Evolutionary conservation across 1,140 invertebrate genomes (phyloP).

Genomic region (Lasaia peninsularis): DNA sequence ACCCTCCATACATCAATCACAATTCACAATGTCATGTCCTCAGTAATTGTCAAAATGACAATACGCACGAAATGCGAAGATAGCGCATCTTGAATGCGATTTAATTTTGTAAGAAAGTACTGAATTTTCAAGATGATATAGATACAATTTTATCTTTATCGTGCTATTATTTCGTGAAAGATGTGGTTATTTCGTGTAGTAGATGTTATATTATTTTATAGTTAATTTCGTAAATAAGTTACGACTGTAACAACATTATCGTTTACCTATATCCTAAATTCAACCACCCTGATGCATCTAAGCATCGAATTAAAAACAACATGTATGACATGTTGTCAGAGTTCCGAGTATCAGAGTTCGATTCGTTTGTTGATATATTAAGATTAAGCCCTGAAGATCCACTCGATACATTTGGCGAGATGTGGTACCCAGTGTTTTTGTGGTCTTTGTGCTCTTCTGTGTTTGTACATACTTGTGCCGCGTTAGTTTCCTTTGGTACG

Average conservation of each 20-base stretch:
- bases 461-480: constrained; percentile 93
- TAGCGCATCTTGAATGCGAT: too few species aligned
- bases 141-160: too few species aligned
- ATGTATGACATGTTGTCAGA: constrained; percentile 80
- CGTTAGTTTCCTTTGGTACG: constrained; percentile 92
- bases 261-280: neutral
- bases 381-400: constrained; percentile 79
- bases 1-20: too few species aligned
- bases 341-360: constrained; percentile 78
- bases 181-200: too few species aligned
- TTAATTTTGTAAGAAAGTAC: too few species aligned
- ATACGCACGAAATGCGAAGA: too few species aligned
- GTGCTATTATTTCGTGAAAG: too few species aligned
- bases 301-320: constrained; percentile 56
- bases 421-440: constrained; percentile 97
- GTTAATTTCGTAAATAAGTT: neutral
- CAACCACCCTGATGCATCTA: constrained; percentile 59
- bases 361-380: constrained; percentile 81
- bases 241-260: constrained; percentile 2
- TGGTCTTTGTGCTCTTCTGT: constrained; percentile 96
- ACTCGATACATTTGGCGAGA: constrained; percentile 87
- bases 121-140: too few species aligned
- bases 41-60: too few species aligned
- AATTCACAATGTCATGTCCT: too few species aligned
- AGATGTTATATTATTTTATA: too few species aligned